Evolutionary conservation across 1,140 invertebrate genomes (phyloP).

Genomic region (Monochamus saltuarius): DNA sequence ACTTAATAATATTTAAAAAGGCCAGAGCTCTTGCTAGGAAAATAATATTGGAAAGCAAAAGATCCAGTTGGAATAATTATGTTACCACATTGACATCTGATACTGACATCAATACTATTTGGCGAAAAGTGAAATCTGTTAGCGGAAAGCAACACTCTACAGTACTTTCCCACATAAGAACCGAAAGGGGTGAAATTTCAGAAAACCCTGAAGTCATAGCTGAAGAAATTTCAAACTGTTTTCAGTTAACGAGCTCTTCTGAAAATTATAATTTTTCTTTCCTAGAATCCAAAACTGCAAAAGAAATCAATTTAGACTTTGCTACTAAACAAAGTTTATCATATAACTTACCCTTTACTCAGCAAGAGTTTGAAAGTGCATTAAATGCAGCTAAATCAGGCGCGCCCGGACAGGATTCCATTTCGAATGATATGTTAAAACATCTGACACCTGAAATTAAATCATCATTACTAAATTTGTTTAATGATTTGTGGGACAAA

Average conservation of each 20-base stretch:
- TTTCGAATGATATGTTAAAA: too few species aligned
- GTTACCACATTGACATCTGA: not conserved
- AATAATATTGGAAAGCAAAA: not conserved
- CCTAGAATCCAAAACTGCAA: too few species aligned
- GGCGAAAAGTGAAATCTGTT: not conserved
- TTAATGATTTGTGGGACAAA: not conserved
- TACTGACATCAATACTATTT: not conserved
- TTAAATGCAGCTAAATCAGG: too few species aligned
- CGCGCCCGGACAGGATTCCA: too few species aligned
- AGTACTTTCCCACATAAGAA: not conserved
- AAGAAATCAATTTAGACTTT: too few species aligned
- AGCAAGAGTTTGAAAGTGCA: too few species aligned
- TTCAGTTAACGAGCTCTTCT: not conserved
- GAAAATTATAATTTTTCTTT: not conserved
- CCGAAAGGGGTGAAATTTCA: not conserved
- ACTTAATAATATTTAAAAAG: conserved; percentile 1
- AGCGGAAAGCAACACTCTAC: not conserved
- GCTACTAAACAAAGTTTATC: too few species aligned
- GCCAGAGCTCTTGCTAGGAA: not conserved
- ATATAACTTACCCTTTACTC: too few species aligned
- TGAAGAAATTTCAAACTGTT: not conserved
- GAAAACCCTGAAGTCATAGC: not conserved
- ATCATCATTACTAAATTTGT: too few species aligned
- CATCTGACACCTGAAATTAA: too few species aligned
- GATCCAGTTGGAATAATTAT: not conserved